phyloP scores from a whole-genome alignment of 2,113 vertebrate genomes.

The Chaetops frenatus region DNA sequence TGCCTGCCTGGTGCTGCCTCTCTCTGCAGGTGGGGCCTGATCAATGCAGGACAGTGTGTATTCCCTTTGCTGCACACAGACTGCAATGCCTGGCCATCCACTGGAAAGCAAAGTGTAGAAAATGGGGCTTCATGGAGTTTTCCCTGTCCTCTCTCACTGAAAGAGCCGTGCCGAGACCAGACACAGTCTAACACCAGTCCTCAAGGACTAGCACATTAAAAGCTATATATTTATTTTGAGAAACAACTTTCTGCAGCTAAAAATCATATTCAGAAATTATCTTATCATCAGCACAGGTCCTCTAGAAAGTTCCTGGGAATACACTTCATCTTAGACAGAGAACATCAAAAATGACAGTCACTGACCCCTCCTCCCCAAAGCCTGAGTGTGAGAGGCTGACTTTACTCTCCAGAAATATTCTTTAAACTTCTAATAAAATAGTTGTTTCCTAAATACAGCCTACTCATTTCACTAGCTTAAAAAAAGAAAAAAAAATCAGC shows the following conservation, averaged over 20 bases:
- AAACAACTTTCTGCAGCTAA: background rate
- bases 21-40: background rate
- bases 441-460: background rate
- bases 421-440: background rate
- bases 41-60: accelerated
- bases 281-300: background rate
- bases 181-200: background rate
- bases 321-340: background rate
- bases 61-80: background rate
- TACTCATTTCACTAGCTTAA: background rate
- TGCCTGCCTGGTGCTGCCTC: no score
- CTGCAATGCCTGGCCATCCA: background rate
- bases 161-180: background rate
- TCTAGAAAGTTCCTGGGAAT: background rate
- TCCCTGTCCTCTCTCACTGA: background rate
- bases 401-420: background rate
- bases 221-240: background rate
- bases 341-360: background rate
- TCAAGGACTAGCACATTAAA: background rate
- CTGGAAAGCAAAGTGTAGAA: background rate
- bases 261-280: background rate
- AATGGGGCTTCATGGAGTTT: background rate
- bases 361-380: background rate
- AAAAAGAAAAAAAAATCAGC: background rate
- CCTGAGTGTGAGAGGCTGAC: background rate